Base-by-base conservation (phyloP, 2,113 vertebrate species). In the Tautogolabrus adspersus region DNA sequence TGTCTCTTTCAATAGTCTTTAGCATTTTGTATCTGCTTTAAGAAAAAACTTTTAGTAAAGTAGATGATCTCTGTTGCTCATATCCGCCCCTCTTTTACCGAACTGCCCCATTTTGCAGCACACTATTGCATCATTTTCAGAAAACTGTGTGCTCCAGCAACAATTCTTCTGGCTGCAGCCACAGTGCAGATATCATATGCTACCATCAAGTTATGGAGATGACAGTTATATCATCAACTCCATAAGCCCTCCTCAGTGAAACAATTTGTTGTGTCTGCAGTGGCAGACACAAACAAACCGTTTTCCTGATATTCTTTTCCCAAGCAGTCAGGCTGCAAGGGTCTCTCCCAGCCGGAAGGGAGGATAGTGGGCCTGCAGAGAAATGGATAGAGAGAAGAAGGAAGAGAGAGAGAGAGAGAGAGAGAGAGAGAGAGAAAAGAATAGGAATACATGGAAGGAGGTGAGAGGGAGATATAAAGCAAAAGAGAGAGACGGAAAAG, bases 221-320 rank as follows among this genome's bases (percentile, higher is more conserved):
- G 86, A 84, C 82, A 82, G 79, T 90, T 90, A 87, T 84, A 88
- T 91, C 82, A 87, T 89, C 86, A 92, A 64, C 69, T 74, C 85
- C 73, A 88, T 88, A 88, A 81, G 83, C 71, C 49, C 70, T 86
- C 69, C 78, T 84, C 87, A 19, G 78, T 77, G 67, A 90, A 92
- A 92, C 78, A 83, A 85, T 91, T 88, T 87, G 68, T 77, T 42
- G 73, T 66, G 79, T 86, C 90, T 87, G 79, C 80, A 71, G 82
- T 73, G 65, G 79, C 79, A 82, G 79, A 90, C 79, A 87, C 89
- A 90, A 89, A 91, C 87, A 91, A 87, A 88, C 79, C 30, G 73
- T 75, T 89, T 85, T 84, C 83, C 83, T 87, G 85, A 86, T 89
- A 85, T 87, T 88, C 66, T 62, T 79, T 82, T 84, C 57, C 65